Percentiles rank a stretch among this genome's conserved stretches.
Evolutionary conservation across 2,888 invertebrate genomes (phyloP).

Genomic region (Ctena decussata): DNA sequence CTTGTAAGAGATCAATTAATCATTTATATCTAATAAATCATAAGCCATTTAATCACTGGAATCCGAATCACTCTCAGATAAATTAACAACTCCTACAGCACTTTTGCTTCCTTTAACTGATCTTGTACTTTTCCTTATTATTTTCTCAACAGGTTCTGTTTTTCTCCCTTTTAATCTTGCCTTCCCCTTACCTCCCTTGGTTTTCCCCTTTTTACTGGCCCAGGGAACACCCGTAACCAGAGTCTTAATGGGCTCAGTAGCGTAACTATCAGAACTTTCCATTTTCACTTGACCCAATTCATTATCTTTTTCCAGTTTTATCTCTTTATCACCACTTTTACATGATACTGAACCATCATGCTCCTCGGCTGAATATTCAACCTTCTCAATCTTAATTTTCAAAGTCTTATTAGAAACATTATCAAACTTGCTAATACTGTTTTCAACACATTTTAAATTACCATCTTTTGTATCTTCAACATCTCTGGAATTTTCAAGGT

Average conservation of each 20-base stretch:
- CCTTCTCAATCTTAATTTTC: neutral
- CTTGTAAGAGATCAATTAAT: no score
- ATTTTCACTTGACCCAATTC: neutral
- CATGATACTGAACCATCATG: neutral
- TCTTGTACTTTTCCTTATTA: constrained; percentile 11
- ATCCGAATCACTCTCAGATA: constrained; percentile 64
- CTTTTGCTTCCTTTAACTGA: constrained; percentile 17
- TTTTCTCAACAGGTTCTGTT: constrained; percentile 32
- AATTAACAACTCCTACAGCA: constrained; percentile 46
- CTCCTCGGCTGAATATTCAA: neutral
- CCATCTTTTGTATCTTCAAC: neutral
- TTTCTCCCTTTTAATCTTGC: neutral
- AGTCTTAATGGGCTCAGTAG: constrained; percentile 44
- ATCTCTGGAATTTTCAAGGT: neutral
- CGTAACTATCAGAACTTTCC: neutral
- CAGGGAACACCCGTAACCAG: constrained; percentile 55
- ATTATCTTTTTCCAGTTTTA: neutral
- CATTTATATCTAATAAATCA: no score
- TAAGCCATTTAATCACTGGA: neutral
- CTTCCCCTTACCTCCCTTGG: constrained; percentile 17
- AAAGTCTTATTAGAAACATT: neutral
- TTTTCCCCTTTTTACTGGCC: constrained; percentile 28
- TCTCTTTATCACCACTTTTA: neutral
- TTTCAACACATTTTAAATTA: neutral
- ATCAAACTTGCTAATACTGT: neutral